Conservation (phyloP, 2,888 invertebrate species). For the Apoda limacodes region DNA sequence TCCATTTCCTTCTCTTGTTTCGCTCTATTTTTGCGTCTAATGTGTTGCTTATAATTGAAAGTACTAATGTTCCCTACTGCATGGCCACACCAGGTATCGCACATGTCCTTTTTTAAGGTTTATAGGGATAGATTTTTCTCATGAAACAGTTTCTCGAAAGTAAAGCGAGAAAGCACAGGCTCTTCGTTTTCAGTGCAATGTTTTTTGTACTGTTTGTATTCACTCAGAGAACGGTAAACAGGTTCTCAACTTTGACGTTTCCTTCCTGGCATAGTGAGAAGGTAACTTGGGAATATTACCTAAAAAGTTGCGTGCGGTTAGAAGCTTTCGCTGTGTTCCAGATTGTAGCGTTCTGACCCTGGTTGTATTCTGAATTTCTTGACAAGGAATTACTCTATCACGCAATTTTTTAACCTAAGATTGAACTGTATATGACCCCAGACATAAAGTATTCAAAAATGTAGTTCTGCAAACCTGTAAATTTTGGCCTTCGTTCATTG, state of each 20-base stretch:
- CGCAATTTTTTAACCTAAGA: slow-evolving; percentile 16
- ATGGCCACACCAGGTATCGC: slow-evolving; percentile 18
- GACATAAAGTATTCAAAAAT: slow-evolving; percentile 19
- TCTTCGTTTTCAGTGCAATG: slow-evolving; percentile 16
- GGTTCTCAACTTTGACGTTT: slow-evolving; percentile 20
- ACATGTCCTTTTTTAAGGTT: slow-evolving; percentile 21
- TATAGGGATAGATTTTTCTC: slow-evolving; percentile 22
- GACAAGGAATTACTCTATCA: slow-evolving; percentile 10
- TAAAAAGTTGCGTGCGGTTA: slow-evolving; percentile 10
- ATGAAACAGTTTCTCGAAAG: slow-evolving; percentile 21
- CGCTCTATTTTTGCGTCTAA: slow-evolving; percentile 16
- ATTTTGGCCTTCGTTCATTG: slow-evolving; percentile 6
- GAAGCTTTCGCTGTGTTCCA: slow-evolving; percentile 8
- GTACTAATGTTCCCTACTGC: slow-evolving; percentile 15
- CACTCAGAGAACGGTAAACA: slow-evolving; percentile 13
- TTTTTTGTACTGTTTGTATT: slow-evolving; percentile 19
- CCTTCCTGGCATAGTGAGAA: slow-evolving; percentile 21
- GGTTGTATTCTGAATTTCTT: slow-evolving; percentile 10
- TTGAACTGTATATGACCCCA: slow-evolving; percentile 16
- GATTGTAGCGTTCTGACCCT: slow-evolving; percentile 6
- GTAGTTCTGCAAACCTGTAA: slow-evolving; percentile 18
- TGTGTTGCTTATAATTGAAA: slow-evolving; percentile 10
- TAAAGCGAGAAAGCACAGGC: slow-evolving; percentile 17
- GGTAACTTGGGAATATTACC: slow-evolving; percentile 22
- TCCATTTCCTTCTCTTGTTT: slow-evolving; percentile 20